Evolutionary conservation across 2,113 vertebrate species (phyloP), one percentile per base, ranked within the genome.

Genomic region (Salvelinus namaycush): DNA sequence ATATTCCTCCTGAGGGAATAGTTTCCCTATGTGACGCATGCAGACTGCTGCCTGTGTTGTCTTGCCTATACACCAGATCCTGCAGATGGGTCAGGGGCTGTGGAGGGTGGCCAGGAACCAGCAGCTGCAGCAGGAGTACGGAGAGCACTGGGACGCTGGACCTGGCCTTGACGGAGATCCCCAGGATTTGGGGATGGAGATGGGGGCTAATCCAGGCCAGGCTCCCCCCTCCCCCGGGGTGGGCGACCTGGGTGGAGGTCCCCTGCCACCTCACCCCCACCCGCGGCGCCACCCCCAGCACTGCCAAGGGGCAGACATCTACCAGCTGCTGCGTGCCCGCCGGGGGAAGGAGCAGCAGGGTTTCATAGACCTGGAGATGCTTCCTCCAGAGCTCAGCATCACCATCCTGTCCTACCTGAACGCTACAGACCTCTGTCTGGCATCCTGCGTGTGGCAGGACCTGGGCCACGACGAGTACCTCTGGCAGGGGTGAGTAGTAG

Each of bases 351-450:
- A 94, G 20, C 95, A 95, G 73, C 93, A 95, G 86, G 94, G 97
- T 34, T 99, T 98, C 88, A 97, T 97, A 85, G 98, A 99, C 83
- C 81, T 99, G 90, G 97, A 99, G 92, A 98, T 96, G 96, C 87
- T 99, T 77, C 98, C 98, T 14, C 98, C 97, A 13, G 98, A 99
- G 80, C 93, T 99, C 68, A 96, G 98, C 90, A 96, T 99, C 89
- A 98, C 97, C 76, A 99, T 99, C 84, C 93, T 99, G 82, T 99
- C 98, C 0, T 99, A 99, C 89, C 94, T 99, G 90, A 99, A 99
- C 74, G 97, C 98, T 71, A 99, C 98, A 68, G 98, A 99, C 86
- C 94, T 99, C 82, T 99, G 98, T 87, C 92, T 99, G 86, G 98
- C 98, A 67, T 97, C 97, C 0, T 99, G 98, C 22, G 98, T 99